phyloP scores from a whole-genome alignment of 2,888 invertebrate species.

The Cerceris ruficornis region DNA sequence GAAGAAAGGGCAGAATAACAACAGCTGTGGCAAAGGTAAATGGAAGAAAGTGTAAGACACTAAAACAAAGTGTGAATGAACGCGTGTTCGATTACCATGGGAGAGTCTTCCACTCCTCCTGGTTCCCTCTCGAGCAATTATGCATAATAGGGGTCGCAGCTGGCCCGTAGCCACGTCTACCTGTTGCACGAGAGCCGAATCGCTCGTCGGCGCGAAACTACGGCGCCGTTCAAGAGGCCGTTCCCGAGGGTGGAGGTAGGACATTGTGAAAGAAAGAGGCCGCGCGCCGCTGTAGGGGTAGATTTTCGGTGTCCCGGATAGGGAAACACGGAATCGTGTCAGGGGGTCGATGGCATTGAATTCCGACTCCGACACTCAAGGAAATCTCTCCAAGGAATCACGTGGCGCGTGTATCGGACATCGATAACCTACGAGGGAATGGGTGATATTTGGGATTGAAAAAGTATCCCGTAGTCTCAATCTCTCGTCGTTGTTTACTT shows the following conservation, averaged over 20 bases:
- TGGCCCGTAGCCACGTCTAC: conserved; percentile 75
- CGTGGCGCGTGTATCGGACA: conserved; percentile 18
- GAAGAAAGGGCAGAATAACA: not conserved
- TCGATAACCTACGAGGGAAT: conserved; percentile 16
- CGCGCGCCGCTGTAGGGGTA: conserved; percentile 50
- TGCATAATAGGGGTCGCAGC: conserved; percentile 71
- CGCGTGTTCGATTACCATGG: conserved; percentile 61
- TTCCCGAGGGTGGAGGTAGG: conserved; percentile 64
- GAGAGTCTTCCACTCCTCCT: conserved; percentile 54
- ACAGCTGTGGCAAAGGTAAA: no score
- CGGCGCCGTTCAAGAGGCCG: conserved; percentile 70
- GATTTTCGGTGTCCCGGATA: conserved; percentile 52
- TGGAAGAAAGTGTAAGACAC: conserved; percentile 19
- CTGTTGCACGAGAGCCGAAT: conserved; percentile 74
- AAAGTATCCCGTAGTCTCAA: no score
- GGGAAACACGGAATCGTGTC: conserved; percentile 38
- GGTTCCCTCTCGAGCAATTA: conserved; percentile 68
- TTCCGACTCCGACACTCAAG: conserved; percentile 1
- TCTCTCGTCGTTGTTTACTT: no score
- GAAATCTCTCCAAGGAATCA: conserved; percentile 3
- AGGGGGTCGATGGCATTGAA: conserved; percentile 22
- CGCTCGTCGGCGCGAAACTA: conserved; percentile 66
- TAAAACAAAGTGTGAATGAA: conserved; percentile 35
- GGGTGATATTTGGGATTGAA: no score
- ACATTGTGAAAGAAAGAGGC: conserved; percentile 65